Base-by-base conservation (phyloP, 2,113 vertebrate genomes). In the Symphodus melops region DNA sequence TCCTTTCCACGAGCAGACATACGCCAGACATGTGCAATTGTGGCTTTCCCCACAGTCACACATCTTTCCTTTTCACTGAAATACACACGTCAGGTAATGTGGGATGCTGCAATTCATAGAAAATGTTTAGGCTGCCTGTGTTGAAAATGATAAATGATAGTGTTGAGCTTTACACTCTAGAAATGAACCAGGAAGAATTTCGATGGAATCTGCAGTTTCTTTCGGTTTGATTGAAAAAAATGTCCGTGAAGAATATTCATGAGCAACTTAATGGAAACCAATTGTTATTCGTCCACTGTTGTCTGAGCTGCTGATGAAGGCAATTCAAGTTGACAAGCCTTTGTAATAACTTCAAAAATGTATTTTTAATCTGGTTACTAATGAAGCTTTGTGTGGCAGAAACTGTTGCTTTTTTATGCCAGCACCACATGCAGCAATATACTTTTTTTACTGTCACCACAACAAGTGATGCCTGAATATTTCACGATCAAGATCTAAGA, bases 1-100 rank as follows among this genome's bases (percentile, higher is more conserved):
- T 39, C 65, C 80, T 82, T 81, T 83, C 77, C 75, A 62, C 28
- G 19, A 76, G 70, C 78, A 89, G 67, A 75, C 72, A 69, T 37
- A 49, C 52, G 12, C 67, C 13, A 72, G 60, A 85, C 67, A 75
- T 56, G 79, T 57, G 69, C 71, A n/a, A 70, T 62, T 77, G 28
- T 33, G 7, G 42, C 56, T 67, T 44, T 36, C 19, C n/a, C 14
- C 42, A 12, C 64, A 48, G 49, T 42, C 51, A 25, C n/a, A 20
- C 17, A 46, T 11, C 11, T 41, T 11, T 42, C 7, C 28, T 55
- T 44, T 19, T 66, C 65, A 67, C 25, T 49, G 61, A 76, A 58
- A 75, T 53, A 49, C 13, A 51, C 48, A 61, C 17, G 48, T 1
- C 2, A 1, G 28, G 14, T 17, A 21, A 8, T 42, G 60, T 48